Base-by-base conservation (phyloP, 2,113 vertebrate genomes). In the Leptosomus discolor region DNA sequence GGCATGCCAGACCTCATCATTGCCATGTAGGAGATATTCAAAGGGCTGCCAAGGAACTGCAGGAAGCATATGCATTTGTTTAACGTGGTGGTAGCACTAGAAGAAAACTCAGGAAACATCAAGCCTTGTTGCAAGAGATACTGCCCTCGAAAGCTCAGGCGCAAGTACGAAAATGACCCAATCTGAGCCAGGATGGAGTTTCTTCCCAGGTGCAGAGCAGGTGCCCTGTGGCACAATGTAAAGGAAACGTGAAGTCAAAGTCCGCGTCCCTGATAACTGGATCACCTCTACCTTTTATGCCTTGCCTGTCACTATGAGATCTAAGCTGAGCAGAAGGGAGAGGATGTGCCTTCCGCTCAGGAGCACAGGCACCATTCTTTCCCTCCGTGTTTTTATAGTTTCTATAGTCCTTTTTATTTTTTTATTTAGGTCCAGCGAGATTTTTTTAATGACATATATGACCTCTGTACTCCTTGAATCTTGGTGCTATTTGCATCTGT, bases 21-120 rank as follows among this genome's bases (percentile, higher is more conserved):
- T 96, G 92, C 93, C 92, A 32, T 3, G 51, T 61, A 91, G 96
- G 57, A 97, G 93, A 82, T 46, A 65, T 68, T 68, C 76, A 11
- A 43, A 91, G 76, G 68, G 3, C 71, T 96, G 96, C 96, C 94
- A 97, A 89, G 89, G 94, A 89, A 64, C 94, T 87, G 95, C 89
- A 87, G 94, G 96, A 97, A 97, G 87, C 96, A 94, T 96, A 96
- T 96, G 96, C 96, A 90, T 94, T 95, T 94, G 81, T 95, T 96
- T 94, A 50, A 87, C 92, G 30, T 90, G 96, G 90, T 93, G 87
- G 93, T 79, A 91, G 93, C 78, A 48, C 84, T 2, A 61, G 81
- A 76, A 94, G 87, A 77, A 94, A 87, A 91, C 79, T 91, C 92
- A 41, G 92, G 90, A 95, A 90, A 56, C 90, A 41, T 41, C 57